Percentiles rank a stretch among this genome's conserved stretches.
Evolutionary conservation across 2,113 vertebrate genomes (phyloP).

Genomic region (Sporophila hypoxantha): DNA sequence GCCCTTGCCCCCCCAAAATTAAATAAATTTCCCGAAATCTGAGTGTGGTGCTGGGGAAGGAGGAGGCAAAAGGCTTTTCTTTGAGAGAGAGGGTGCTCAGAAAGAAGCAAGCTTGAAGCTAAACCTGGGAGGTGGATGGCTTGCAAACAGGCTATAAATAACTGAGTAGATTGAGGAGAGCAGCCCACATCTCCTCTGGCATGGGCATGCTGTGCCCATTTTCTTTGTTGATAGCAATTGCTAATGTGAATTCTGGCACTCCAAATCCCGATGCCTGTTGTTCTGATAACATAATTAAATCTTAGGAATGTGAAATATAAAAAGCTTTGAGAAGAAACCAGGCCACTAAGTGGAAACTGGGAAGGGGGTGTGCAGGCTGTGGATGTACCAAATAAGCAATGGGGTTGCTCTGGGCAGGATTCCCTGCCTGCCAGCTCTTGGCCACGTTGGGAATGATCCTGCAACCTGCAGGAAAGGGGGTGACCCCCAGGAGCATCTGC

Average conservation of each 20-base stretch:
- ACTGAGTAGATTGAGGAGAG: constrained; percentile 36
- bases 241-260: constrained; percentile 61
- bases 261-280: constrained; percentile 51
- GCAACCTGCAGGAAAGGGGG: background rate
- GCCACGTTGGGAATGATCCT: accelerated
- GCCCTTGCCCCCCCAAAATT: background rate
- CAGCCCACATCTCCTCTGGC: constrained; percentile 54
- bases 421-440: background rate
- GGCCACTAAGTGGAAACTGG: background rate
- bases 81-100: background rate
- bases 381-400: background rate
- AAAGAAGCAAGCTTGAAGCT: background rate
- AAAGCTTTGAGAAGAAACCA: constrained; percentile 49
- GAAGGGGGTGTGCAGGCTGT: background rate
- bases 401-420: background rate
- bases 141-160: constrained; percentile 51
- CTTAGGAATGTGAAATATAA: constrained; percentile 50
- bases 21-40: background rate
- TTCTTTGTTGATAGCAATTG: constrained; percentile 58
- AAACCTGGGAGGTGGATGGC: constrained; percentile 41
- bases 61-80: background rate
- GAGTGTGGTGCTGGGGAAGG: background rate
- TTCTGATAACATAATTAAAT: constrained; percentile 63
- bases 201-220: constrained; percentile 57
- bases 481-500: background rate